A percentile compares a stretch with the other conserved stretches of the same genome.
These are phyloP conservation scores for Takifugu rubripes DNA, from an alignment of 2,797 vertebrate species.

Conservation along the genomic window DNA sequence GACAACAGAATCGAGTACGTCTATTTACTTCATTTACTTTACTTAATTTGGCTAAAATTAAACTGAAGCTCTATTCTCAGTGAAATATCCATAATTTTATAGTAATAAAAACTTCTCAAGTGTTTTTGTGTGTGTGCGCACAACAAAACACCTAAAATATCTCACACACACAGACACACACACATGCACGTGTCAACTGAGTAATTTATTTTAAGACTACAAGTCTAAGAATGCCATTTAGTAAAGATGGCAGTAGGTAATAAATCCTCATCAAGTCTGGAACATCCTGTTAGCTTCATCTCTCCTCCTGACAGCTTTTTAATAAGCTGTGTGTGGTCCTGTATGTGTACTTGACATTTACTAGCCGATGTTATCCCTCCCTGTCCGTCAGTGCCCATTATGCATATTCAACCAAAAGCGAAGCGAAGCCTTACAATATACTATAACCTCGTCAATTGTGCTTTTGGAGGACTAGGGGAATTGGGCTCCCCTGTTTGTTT, in stretches of 20 bases:
- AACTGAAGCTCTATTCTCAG: constrained; percentile 5
- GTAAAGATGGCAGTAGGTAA: constrained; percentile 77
- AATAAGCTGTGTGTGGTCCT: constrained; percentile 77
- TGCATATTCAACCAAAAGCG: constrained; percentile 55
- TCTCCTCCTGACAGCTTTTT: constrained; percentile 74
- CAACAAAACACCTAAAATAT: too few relatives aligned
- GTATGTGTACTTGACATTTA: constrained; percentile 78
- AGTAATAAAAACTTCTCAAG: constrained; percentile 22
- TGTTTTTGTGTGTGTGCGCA: too few relatives aligned
- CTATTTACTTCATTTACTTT: constrained; percentile 21
- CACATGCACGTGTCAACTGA: constrained; percentile 30
- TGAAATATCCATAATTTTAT: constrained; percentile 32
- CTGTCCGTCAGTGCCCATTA: constrained; percentile 65
- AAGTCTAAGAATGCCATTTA: constrained; percentile 77
- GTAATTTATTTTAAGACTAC: constrained; percentile 75
- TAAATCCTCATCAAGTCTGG: constrained; percentile 80
- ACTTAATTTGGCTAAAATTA: constrained; percentile 27
- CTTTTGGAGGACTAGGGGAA: constrained; percentile 56
- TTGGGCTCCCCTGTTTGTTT: constrained; percentile 55
- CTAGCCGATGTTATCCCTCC: constrained; percentile 68
- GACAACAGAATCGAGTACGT: neutral
- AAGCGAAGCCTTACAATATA: constrained; percentile 52
- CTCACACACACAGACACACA: constrained; percentile 3
- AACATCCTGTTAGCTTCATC: constrained; percentile 74
- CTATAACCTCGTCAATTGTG: constrained; percentile 50